Evolutionary conservation across 2,888 invertebrate species (phyloP), one percentile per base, ranked within the genome.

Genomic region (Laothoe populi): DNA sequence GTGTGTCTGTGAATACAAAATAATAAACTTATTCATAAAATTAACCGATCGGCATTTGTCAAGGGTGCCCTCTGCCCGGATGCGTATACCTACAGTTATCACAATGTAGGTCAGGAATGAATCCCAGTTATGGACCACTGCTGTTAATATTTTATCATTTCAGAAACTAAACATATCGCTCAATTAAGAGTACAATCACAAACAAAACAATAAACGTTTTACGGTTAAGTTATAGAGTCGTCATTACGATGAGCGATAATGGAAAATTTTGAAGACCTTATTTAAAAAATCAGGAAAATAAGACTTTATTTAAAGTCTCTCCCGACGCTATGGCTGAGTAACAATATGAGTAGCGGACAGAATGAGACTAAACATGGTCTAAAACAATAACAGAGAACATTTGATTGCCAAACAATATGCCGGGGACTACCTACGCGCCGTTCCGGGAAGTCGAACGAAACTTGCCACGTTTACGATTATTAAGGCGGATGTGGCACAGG

Each of bases 21-120:
- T 86, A 84, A 87, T 87, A 82, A 80, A 79, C 77, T 87, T 84
- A 88, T 88, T 90, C 86, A 88, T 84, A 77, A 88, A 84, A 81
- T 77, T 72, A 75, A 78, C 79, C 75, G 81, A 78, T 79, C 81
- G 74, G 79, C 70, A 70, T 67, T 58, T 42, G 46, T 58, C 58
- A 62, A 62, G 48, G 58, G 19, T 58, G 35, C 16, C 48, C 60
- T 44, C 59, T 61, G 66, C 62, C 49, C 10, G 40, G 40, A 60
- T 53, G 61, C 59, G 61, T 57, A 57, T 16, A 35, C 3, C 8
- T 26, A 49, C 24, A 49, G 16, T 26, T 31, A 19, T 31, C 19
- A 11, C 35, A 19, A 31, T 53, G 35, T 53, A 35, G 53, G 35
- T 53, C 53, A 53, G 16, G 31, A 53, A 19, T 48, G n/a, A 24